Conservation (phyloP, 2,888 invertebrate species). For the Tenthredo mesomela region DNA sequence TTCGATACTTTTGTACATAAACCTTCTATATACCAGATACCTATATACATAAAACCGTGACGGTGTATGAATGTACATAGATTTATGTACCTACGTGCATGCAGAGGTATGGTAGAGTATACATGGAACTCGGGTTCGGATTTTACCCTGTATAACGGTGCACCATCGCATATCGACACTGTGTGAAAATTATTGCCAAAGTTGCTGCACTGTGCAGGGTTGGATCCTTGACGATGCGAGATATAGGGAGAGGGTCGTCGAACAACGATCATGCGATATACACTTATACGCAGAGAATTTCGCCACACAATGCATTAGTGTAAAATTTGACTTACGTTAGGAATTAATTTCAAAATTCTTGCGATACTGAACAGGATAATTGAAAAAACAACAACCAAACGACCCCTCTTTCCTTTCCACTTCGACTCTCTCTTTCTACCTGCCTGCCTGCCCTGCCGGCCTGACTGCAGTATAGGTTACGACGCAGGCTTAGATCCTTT, state of each 20-base stretch:
- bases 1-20: constrained; percentile 41
- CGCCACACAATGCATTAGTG: background rate
- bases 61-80: background rate
- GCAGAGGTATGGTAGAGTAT: background rate
- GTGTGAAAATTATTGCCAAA: constrained; percentile 36
- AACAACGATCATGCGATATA: background rate
- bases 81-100: background rate
- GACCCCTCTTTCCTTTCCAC: background rate
- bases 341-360: background rate
- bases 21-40: background rate
- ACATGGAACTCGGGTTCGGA: background rate
- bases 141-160: background rate
- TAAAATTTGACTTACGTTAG: background rate
- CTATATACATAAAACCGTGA: background rate
- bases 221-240: background rate
- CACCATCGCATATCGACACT: background rate
- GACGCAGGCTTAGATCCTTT: constrained; percentile 41
- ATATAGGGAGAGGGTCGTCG: background rate
- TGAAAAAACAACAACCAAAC: background rate
- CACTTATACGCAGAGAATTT: background rate
- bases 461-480: background rate
- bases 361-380: background rate
- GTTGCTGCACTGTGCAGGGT: background rate
- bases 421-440: background rate
- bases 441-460: too few relatives aligned